A percentile compares a stretch with the other conserved stretches of the same genome.
Evolutionary conservation across 2,113 vertebrate genomes (phyloP).

Genomic region (Proteles cristata): DNA sequence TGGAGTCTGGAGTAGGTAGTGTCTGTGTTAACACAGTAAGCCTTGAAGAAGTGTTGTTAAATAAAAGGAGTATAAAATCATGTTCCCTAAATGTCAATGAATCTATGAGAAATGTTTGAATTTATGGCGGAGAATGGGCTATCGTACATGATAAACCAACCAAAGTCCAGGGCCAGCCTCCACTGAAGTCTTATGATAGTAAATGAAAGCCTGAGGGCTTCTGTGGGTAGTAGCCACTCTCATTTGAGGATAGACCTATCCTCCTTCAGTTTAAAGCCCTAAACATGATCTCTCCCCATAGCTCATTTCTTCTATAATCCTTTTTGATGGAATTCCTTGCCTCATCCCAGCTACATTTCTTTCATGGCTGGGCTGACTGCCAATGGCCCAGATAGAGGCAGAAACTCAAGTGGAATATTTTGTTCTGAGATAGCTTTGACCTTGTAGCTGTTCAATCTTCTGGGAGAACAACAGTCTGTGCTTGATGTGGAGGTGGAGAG

Average conservation of each 20-base stretch:
- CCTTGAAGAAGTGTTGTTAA: background rate
- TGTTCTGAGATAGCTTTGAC: slow-evolving; percentile 2
- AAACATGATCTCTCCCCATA: background rate
- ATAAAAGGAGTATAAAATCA: background rate
- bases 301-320: background rate
- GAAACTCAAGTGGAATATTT: slow-evolving; percentile 22
- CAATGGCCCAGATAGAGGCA: background rate
- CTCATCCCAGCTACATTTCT: background rate
- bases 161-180: background rate
- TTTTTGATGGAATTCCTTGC: slow-evolving; percentile 28
- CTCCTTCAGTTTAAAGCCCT: background rate
- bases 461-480: background rate
- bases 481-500: background rate
- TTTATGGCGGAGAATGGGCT: slow-evolving; percentile 16
- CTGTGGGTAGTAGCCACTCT: background rate
- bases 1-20: background rate
- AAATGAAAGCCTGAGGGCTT: slow-evolving; percentile 39
- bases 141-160: background rate
- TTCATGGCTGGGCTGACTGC: slow-evolving; percentile 30
- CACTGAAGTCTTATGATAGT: slow-evolving; percentile 43
- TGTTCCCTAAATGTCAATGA: background rate
- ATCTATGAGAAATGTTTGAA: background rate
- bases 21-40: background rate
- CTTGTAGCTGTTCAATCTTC: background rate
- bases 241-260: background rate